Evolutionary conservation across 2,113 vertebrate genomes (phyloP).

Genomic region (Ictalurus punctatus): DNA sequence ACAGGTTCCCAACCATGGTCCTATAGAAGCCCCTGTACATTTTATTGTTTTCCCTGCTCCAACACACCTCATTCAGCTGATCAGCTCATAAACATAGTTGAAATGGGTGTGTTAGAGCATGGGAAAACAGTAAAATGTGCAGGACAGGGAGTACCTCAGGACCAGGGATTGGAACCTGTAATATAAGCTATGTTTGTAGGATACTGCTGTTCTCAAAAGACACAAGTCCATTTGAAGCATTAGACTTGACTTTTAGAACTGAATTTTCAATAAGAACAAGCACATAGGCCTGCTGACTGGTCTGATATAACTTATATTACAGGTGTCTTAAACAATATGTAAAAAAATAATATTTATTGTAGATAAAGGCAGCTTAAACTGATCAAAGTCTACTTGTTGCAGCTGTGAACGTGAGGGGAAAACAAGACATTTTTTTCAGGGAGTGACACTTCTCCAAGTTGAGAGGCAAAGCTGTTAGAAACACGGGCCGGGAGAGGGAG

Average conservation of each 20-base stretch:
- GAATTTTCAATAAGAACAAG: not conserved
- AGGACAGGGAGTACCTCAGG: too few species aligned
- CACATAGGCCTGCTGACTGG: not conserved
- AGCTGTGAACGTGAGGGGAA: not conserved
- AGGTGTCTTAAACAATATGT: too few species aligned
- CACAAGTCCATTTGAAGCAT: not conserved
- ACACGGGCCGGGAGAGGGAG: conserved; percentile 60
- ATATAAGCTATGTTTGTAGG: not conserved
- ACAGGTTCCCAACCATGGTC: not conserved
- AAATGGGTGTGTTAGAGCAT: not conserved
- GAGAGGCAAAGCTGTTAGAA: conserved; percentile 47
- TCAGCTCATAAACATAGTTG: not conserved
- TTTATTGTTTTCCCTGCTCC: not conserved
- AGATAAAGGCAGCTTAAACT: not conserved
- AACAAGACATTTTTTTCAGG: conserved; percentile 35
- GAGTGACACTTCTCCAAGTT: conserved; percentile 36
- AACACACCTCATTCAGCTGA: not conserved
- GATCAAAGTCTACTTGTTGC: conserved; percentile 29
- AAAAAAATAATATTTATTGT: too few species aligned
- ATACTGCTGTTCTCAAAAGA: not conserved
- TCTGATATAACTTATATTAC: not conserved
- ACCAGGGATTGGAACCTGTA: not conserved
- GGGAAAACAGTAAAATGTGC: not conserved
- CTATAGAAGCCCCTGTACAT: not conserved
- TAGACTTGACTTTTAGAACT: not conserved